Evolutionary conservation across 2,888 invertebrate genomes (phyloP), one percentile per base, ranked within the genome.

Genomic region (Mesochorus sp.): DNA sequence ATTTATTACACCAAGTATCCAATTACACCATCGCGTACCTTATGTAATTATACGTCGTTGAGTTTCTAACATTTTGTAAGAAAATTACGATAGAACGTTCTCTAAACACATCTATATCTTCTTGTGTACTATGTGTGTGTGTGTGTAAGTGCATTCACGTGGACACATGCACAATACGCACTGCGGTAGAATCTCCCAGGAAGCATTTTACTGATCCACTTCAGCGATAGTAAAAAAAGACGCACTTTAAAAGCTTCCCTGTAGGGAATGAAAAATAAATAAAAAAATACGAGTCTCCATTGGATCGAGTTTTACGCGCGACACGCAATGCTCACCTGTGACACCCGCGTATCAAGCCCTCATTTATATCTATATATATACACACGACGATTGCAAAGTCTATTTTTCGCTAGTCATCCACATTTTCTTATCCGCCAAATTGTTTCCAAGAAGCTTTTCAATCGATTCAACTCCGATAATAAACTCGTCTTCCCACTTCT

Each of bases 1-100:
- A 71, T 76, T 71, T 76, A 76, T 76, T 59, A 53, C 49, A 42
- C 34, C 49, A 31, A 64, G 76, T 57, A 39, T 76, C 66, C 71
- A 70, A 70, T 76, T 70, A 76, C 51, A 76, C 19, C n/a, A n/a
- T n/a, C n/a, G n/a, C 59, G 47, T 5, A 39, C 19, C 64, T 66
- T 24, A 39, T 62, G 66, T 71, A 71, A 76, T 71, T 71, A 71
- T 44, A 76, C 31, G 57, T 66, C 59, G 26, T 51, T 59, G 42
- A 42, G 57, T 71, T 76, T 59, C 59, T 64, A n/a, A 66, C 59
- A 51, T 66, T 76, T 61, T 64, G 39, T 59, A 71, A 64, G 24
- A 68, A 68, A 68, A 61, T 31, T 55, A 37, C 37, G 44, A 73
- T 37, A 37, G 14, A 19, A 28, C 3, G 19, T 39, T 21, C n/a